Conservation (phyloP, 1,140 invertebrate species). For the Tigriopus japonicus region DNA sequence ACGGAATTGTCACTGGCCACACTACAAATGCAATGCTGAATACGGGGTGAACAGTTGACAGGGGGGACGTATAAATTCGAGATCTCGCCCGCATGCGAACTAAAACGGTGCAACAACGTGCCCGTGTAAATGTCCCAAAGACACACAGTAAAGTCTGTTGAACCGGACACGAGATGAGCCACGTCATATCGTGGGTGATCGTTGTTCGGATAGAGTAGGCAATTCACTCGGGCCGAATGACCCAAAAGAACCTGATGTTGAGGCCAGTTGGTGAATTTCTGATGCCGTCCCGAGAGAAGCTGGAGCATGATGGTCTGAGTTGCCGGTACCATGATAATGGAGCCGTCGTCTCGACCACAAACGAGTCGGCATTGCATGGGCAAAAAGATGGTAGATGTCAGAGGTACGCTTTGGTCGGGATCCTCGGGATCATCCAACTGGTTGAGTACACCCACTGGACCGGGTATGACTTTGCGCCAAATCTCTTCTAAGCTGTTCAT, state of each 20-base stretch:
- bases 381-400: constrained; percentile 18
- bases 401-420: not conserved
- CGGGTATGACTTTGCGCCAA: not conserved
- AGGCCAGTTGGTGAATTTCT: constrained; percentile 72
- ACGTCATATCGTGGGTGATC: constrained; percentile 68
- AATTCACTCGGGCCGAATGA: constrained; percentile 83
- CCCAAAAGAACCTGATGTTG: constrained; percentile 70
- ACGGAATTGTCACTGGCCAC: constrained; percentile 96
- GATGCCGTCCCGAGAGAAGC: constrained; percentile 69
- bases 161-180: constrained; percentile 75
- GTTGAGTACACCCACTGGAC: constrained; percentile 20
- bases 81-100: constrained; percentile 61
- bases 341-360: constrained; percentile 83
- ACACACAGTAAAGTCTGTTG: constrained; percentile 91
- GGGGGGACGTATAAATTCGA: constrained; percentile 25
- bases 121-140: constrained; percentile 91
- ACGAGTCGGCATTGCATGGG: constrained; percentile 69
- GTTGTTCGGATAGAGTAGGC: constrained; percentile 82
- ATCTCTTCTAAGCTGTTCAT: not conserved
- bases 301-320: constrained; percentile 88
- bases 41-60: constrained; percentile 38
- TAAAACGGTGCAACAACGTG: constrained; percentile 75
- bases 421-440: constrained; percentile 16
- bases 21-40: constrained; percentile 86
- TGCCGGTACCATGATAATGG: constrained; percentile 89